A percentile compares a stretch with the other conserved stretches of the same genome.
phyloP scores from a whole-genome alignment of 2,888 invertebrate species.

The Omphaloscelis lunosa region DNA sequence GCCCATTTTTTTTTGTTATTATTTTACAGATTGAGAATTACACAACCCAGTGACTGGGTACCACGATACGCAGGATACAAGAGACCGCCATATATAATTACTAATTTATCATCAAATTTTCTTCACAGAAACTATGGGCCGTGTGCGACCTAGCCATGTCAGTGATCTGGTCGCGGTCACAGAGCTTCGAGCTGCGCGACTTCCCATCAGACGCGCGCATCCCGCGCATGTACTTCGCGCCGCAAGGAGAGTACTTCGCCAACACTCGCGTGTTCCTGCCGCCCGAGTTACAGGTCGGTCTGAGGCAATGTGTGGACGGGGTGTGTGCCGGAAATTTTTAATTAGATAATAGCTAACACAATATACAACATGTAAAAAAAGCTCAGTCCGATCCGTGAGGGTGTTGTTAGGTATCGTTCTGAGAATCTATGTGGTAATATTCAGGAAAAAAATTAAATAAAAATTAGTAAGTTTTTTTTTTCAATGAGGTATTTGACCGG shows the following conservation, averaged over 20 bases:
- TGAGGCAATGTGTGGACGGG: neutral
- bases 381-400: too few species aligned
- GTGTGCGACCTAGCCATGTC: constrained; percentile 98
- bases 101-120: neutral
- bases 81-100: neutral
- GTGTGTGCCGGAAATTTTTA: neutral
- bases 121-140: constrained; percentile 97
- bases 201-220: constrained; percentile 96
- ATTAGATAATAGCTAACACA: neutral
- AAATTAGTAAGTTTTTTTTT: too few species aligned
- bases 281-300: constrained; percentile 93
- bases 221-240: constrained; percentile 97
- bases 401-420: too few species aligned
- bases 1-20: too few species aligned
- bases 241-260: constrained; percentile 93
- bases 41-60: too few species aligned
- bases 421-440: too few species aligned
- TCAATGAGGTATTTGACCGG: too few species aligned
- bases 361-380: too few species aligned
- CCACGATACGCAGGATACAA: too few species aligned
- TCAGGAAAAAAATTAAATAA: too few species aligned
- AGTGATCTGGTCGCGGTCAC: constrained; percentile 96
- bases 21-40: too few species aligned
- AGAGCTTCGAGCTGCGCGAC: constrained; percentile 97
- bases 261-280: constrained; percentile 96